Evolutionary conservation across 2,797 vertebrate genomes (phyloP), one percentile per base, ranked within the genome.

Genomic region (Periparus ater): DNA sequence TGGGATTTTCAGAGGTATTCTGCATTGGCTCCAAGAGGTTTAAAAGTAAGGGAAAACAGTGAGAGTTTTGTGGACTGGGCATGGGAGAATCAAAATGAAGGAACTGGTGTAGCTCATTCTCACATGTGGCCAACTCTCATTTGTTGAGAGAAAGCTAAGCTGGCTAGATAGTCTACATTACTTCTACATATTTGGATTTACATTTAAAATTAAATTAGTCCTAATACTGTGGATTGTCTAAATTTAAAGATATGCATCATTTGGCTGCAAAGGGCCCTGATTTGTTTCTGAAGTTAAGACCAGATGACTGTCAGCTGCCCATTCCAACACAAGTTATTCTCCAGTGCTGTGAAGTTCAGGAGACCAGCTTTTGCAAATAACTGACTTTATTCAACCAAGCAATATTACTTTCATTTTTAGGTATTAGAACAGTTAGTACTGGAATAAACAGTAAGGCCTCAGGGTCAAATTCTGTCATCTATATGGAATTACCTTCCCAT

Each of bases 91-190:
- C 29, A 76, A 85, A 85, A 68, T 32, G 4, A 85, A 65, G 45
- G 38, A 88, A 38, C 17, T 18, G 11, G 4, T 48, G 13, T 9
- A 27, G 15, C 5, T 90, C 3, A 34, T 89, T 84, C 48, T 71
- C 21, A 44, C 4, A 0, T 11, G 6, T 23, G 12, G 32, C 16
- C 34, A 79, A 2, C 10, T 36, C n/a, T 42, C 1, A 42, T 29
- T 79, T 61, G 32, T 20, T 66, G 15, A 61, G 29, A 76, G 54
- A 93, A 76, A 45, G 26, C 26, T 65, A 70, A 76, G 8, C 14
- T 76, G 32, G 2, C 13, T 50, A 19, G 6, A 7, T 36, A 45
- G 17, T 54, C 67, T 80, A 21, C 18, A 25, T 13, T 51, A 29
- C 27, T 81, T 80, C 48, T 67, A 17, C 30, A 50, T 23, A 26